A percentile compares a stretch with the other conserved stretches of the same genome.
Evolutionary conservation across 2,888 invertebrate genomes (phyloP).

Genomic region (Drosophila nr. medialis): DNA sequence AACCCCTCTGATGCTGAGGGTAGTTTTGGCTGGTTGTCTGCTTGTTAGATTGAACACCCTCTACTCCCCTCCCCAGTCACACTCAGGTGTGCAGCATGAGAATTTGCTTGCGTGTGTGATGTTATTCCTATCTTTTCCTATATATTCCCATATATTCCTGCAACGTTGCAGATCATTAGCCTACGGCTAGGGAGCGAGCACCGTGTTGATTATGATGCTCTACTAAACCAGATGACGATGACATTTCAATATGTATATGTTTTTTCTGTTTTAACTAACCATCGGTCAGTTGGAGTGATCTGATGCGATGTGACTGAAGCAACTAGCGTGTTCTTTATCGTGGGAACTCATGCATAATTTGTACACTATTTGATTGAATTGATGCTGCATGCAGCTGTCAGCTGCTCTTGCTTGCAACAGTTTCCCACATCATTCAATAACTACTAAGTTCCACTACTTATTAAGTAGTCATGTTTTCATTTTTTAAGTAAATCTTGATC

Average conservation of each 20-base stretch:
- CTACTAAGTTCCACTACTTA: slow-evolving; percentile 1
- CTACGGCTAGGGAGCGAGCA: slow-evolving; percentile 1
- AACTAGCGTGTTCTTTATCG: slow-evolving; percentile 43
- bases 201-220: slow-evolving; percentile 61
- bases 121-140: slow-evolving; percentile 49
- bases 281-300: slow-evolving; percentile 40
- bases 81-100: slow-evolving; percentile 76
- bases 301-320: slow-evolving; percentile 17
- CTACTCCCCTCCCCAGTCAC: slow-evolving; percentile 38
- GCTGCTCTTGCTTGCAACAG: slow-evolving; percentile 7
- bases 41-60: slow-evolving; percentile 26
- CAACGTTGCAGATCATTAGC: slow-evolving; percentile 63
- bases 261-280: slow-evolving; percentile 6
- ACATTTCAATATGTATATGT: slow-evolving; percentile 61
- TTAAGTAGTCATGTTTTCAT: background rate
- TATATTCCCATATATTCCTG: background rate
- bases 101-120: slow-evolving; percentile 79
- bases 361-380: slow-evolving; percentile 18
- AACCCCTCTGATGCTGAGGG: slow-evolving; percentile 51
- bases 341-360: slow-evolving; percentile 75
- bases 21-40: slow-evolving; percentile 3
- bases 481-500: background rate
- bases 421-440: slow-evolving; percentile 30
- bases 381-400: slow-evolving; percentile 43
- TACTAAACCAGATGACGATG: slow-evolving; percentile 82